phyloP scores from a whole-genome alignment of 2,888 invertebrate genomes.

The Nycteola revayana region DNA sequence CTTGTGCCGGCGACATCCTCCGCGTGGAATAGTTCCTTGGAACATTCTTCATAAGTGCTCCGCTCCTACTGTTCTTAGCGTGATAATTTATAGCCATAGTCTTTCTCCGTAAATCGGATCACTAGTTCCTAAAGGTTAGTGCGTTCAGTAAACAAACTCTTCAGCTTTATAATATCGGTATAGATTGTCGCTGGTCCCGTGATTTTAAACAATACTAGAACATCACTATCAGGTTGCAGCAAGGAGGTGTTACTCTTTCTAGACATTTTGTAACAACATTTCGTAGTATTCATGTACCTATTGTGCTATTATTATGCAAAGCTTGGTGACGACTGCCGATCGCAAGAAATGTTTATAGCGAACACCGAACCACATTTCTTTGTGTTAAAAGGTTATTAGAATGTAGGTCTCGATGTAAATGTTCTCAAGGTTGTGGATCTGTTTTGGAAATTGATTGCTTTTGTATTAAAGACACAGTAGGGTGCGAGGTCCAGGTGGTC shows the following conservation, averaged over 20 bases:
- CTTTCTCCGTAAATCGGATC: no score
- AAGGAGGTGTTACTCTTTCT: slow-evolving; percentile 55
- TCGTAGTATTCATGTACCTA: slow-evolving; percentile 49
- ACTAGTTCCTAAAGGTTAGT: no score
- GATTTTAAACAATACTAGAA: slow-evolving; percentile 9
- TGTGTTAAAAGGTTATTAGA: slow-evolving; percentile 73
- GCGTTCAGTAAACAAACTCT: no score
- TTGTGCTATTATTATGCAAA: slow-evolving; percentile 78
- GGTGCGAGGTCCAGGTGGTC: no score
- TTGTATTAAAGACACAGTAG: slow-evolving; percentile 9
- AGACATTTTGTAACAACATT: slow-evolving; percentile 60
- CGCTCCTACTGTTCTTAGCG: no score
- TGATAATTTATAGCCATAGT: no score
- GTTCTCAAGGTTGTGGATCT: slow-evolving; percentile 56
- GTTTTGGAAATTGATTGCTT: slow-evolving; percentile 43
- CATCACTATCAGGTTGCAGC: slow-evolving; percentile 21
- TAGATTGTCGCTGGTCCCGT: no score
- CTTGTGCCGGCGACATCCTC: no score
- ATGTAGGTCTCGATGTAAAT: slow-evolving; percentile 61
- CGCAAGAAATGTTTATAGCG: slow-evolving; percentile 54
- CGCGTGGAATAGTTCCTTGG: no score
- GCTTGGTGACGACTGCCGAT: slow-evolving; percentile 52
- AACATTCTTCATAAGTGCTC: no score
- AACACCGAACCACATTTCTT: slow-evolving; percentile 60
- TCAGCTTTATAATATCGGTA: no score